Evolutionary conservation across 2,113 vertebrate genomes (phyloP).

Genomic region (Nibea coibor): DNA sequence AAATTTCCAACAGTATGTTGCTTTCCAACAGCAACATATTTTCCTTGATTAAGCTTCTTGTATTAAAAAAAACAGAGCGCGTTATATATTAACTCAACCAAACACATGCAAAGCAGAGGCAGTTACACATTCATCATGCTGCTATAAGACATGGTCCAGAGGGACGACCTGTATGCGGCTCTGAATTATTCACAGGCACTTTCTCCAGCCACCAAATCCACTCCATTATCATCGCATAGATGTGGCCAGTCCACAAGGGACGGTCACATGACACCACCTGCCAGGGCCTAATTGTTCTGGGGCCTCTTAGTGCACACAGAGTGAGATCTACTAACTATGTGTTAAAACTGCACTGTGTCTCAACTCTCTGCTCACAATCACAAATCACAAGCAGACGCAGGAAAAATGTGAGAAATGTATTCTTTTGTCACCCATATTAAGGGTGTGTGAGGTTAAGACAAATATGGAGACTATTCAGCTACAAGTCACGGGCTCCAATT

Average conservation of each 20-base stretch:
- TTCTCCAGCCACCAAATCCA: conserved; percentile 79
- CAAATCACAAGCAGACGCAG: too few species aligned
- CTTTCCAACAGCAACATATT: background rate
- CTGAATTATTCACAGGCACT: conserved; percentile 86
- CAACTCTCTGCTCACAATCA: conserved; percentile 7
- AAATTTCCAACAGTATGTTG: too few species aligned
- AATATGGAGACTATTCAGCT: background rate
- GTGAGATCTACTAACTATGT: conserved; percentile 50
- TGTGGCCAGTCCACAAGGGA: conserved; percentile 69
- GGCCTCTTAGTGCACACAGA: conserved; percentile 60
- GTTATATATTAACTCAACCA: conserved; percentile 33
- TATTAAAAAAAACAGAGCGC: background rate
- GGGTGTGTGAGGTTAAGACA: background rate
- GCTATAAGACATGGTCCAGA: conserved; percentile 43
- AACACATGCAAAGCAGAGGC: conserved; percentile 22
- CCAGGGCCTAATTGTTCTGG: conserved; percentile 69
- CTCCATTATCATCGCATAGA: conserved; percentile 81
- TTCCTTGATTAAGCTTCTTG: background rate
- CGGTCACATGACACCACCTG: conserved; percentile 81
- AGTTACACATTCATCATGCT: conserved; percentile 56
- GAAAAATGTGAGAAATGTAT: too few species aligned
- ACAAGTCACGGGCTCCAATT: background rate
- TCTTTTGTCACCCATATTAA: background rate
- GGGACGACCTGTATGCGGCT: conserved; percentile 57
- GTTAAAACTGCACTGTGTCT: conserved; percentile 28